These are phyloP conservation scores for Melanophora roralis DNA, from an alignment of 2,888 invertebrate genomes.

Conservation along the genomic window DNA sequence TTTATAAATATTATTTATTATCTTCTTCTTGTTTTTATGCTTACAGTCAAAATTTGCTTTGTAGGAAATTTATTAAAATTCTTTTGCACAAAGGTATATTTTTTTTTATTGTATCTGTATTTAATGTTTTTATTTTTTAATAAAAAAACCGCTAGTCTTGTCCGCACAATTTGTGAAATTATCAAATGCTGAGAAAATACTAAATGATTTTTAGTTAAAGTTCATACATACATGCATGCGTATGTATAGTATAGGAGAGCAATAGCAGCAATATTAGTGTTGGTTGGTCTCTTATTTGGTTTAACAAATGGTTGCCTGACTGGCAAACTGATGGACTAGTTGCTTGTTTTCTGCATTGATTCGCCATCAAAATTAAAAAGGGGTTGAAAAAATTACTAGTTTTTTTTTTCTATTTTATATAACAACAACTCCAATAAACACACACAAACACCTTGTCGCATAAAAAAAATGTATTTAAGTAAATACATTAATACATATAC, in stretches of 20 bases:
- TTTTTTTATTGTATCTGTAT: neutral
- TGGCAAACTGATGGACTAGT: neutral
- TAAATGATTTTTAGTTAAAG: conserved; percentile 51
- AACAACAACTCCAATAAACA: too few relatives aligned
- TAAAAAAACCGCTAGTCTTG: conserved; percentile 14
- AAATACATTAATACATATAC: too few relatives aligned
- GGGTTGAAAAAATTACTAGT: conserved; percentile 10
- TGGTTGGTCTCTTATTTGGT: neutral
- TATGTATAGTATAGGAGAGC: conserved; percentile 27
- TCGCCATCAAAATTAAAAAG: conserved; percentile 11
- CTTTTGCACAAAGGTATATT: neutral
- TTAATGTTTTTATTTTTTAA: conserved; percentile 7
- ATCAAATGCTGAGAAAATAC: conserved; percentile 60
- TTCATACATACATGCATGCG: conserved; percentile 41
- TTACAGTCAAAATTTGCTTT: neutral
- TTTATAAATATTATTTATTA: neutral
- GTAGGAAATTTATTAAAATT: conserved; percentile 8
- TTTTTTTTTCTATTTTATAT: neutral
- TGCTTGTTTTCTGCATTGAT: neutral
- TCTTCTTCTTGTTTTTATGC: neutral
- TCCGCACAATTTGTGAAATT: conserved; percentile 45
- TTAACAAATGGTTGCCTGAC: neutral
- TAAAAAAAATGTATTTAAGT: too few relatives aligned
- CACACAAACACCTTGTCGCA: too few relatives aligned
- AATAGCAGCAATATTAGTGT: conserved; percentile 17